These are phyloP conservation scores for Synanthedon myopaeformis DNA, from an alignment of 2,888 invertebrate species.

Conservation along the genomic window DNA sequence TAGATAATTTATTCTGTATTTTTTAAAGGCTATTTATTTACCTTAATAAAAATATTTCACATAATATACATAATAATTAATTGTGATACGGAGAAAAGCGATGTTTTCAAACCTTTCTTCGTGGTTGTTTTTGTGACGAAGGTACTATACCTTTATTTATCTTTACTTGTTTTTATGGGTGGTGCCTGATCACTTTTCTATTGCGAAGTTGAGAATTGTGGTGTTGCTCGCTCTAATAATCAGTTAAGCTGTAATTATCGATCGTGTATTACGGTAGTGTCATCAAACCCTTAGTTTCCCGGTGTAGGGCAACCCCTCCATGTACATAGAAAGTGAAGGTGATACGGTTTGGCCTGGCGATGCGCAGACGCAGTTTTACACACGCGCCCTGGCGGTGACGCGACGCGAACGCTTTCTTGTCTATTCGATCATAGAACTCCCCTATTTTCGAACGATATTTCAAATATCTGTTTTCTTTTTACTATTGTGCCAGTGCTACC, in stretches of 20 bases:
- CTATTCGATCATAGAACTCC: conserved; percentile 1
- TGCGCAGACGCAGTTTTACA: conserved; percentile 30
- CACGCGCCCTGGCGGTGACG: conserved; percentile 52
- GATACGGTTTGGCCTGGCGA: conserved; percentile 21
- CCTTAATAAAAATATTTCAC: too few species aligned
- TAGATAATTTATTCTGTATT: too few species aligned
- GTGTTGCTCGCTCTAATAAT: too few species aligned
- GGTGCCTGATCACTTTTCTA: too few species aligned
- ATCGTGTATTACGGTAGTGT: conserved; percentile 10
- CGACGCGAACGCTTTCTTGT: conserved; percentile 49
- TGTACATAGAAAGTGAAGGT: conserved; percentile 61
- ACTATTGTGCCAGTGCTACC: conserved; percentile 46
- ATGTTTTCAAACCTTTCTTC: too few species aligned
- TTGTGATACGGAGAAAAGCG: too few species aligned
- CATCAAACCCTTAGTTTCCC: conserved; percentile 58
- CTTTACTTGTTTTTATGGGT: too few species aligned
- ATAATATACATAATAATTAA: too few species aligned
- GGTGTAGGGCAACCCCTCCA: conserved; percentile 43
- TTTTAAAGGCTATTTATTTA: too few species aligned
- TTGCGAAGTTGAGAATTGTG: too few species aligned
- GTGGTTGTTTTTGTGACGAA: too few species aligned
- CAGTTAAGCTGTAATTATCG: neutral
- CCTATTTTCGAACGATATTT: neutral
- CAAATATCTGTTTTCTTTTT: conserved; percentile 10
- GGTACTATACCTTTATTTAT: too few species aligned